Base-by-base conservation (phyloP, 37 sponge, comb jelly and placozoan genomes). In the Cliona cf. orientalis region DNA sequence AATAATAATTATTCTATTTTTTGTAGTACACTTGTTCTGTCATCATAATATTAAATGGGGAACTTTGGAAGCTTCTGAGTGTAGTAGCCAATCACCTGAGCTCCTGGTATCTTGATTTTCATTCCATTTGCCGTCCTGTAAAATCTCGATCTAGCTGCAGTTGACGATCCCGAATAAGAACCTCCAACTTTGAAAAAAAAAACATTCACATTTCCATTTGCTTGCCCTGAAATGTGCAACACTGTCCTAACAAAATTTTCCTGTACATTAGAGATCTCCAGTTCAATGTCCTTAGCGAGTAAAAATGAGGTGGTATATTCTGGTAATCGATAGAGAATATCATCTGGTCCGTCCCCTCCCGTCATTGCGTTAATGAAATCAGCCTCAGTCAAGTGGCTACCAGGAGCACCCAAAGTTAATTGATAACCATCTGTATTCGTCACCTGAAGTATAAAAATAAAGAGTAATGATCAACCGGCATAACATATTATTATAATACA, bases 61-160 rank as follows among this genome's bases (percentile, higher is more conserved):
- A 83, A 83, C 1, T 37, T 28, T 37, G 84, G 84, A n/a, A 83
- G 29, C 12, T 36, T 62, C 49, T 83, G 58, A 34, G 84, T 83
- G 39, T 66, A 83, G 65, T 83, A 83, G 26, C 84, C 84, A 83
- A 83, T 74, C 3, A 73, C 33, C n/a, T 74, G 75, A 33, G 68
- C 84, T 2, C 84, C 84, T 1, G 84, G 84, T 0, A 83, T 83
- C 4, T 41, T 65, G 32, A 83, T 55, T 66, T 46, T 73, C 75
- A 83, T 7, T 7, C 84, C 84, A 38, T 43, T 37, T 14, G 64
- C 73, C 21, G 72, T 83, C 11, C 57, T 65, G 1, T 74, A 25
- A 17, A 42, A 74, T 11, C n/a, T n/a, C 19, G 32, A 31, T 29
- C 33, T 34, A 32, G 80, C 67, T 35, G 25, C 37, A 2, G 37